Base-by-base conservation (phyloP, 2,113 vertebrate genomes). In the Bambusicola thoracicus region DNA sequence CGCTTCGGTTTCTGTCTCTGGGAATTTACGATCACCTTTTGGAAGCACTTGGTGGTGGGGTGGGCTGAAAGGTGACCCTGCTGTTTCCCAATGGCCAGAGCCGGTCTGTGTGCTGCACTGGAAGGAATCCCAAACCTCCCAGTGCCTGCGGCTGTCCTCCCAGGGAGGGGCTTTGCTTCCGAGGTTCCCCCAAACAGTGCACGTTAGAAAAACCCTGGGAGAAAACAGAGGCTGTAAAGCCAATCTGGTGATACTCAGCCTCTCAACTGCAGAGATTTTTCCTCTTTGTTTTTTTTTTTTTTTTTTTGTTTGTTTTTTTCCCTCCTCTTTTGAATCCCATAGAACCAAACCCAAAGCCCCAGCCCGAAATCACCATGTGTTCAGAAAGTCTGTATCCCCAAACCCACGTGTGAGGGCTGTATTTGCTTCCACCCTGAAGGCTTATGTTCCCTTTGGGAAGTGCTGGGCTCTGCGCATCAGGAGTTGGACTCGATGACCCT, bases 391-490 rank as follows among this genome's bases (percentile, higher is more conserved):
- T 44, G 21, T 58, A 5, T 15, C 30, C 29, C 51, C 29, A 80
- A 75, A 56, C 40, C 63, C 56, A 61, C 1, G 0, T 34, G 80
- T 1, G 36, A 65, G 49, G 44, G 27, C 16, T 21, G 67, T 58
- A 65, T 68, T 56, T 84, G 68, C 75, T 92, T 92, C 43, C 43
- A 12, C 61, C 10, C 34, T 17, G 5, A 29, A 68, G 67, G 67
- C 48, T 93, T 72, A 20, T 76, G 79, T 90, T 92, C 85, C 77
- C 34, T 63, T 75, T 83, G 75, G 78, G 87, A 66, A 87, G 84
- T 2, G 48, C 46, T 8, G 85, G 0, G 3, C 34, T 61, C 75
- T 30, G 25, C 14, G 15, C 51, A 53, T 53, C 27, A 15, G 27
- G 27, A 30, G 8, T 53, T 29, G 51, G 15, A 53, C 27, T 53